Percentiles rank a stretch among this genome's conserved stretches.
phyloP scores from a whole-genome alignment of 2,797 vertebrate genomes.

The Tolypeutes matacus region DNA sequence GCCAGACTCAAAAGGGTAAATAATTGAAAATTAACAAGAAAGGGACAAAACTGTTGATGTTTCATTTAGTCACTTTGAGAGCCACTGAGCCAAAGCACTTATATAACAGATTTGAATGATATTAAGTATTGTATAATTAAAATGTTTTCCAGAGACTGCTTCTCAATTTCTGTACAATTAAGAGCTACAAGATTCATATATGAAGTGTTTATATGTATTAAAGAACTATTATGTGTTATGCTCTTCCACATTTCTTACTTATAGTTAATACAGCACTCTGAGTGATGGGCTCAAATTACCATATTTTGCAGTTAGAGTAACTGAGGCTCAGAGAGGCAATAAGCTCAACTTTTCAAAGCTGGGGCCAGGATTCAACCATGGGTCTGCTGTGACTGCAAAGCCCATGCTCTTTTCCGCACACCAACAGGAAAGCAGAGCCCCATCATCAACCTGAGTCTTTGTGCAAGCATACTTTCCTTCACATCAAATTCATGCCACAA shows the following conservation, averaged over 20 bases:
- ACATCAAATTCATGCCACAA: background rate
- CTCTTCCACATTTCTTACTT: background rate
- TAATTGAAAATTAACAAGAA: conserved; percentile 55
- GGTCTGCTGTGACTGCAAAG: background rate
- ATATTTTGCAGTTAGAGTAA: background rate
- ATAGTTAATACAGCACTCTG: background rate
- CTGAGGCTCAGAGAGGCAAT: background rate
- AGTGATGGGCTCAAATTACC: background rate
- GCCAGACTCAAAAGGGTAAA: conserved; percentile 10
- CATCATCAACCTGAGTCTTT: background rate
- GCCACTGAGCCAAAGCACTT: background rate
- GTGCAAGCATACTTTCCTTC: background rate
- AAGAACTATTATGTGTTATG: background rate
- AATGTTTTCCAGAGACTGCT: background rate
- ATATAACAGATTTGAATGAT: background rate
- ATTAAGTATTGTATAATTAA: background rate
- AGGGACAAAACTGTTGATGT: conserved; percentile 44
- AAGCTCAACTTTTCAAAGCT: background rate
- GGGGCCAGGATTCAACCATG: background rate
- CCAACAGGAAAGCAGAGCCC: background rate
- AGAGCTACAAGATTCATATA: conserved; percentile 18
- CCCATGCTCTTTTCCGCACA: background rate
- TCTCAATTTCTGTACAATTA: conserved; percentile 47
- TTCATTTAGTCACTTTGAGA: conserved; percentile 26
- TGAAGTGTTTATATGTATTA: background rate